Evolutionary conservation across 2,888 invertebrate genomes (phyloP), one percentile per base, ranked within the genome.

Genomic region (Abscondita cerata): DNA sequence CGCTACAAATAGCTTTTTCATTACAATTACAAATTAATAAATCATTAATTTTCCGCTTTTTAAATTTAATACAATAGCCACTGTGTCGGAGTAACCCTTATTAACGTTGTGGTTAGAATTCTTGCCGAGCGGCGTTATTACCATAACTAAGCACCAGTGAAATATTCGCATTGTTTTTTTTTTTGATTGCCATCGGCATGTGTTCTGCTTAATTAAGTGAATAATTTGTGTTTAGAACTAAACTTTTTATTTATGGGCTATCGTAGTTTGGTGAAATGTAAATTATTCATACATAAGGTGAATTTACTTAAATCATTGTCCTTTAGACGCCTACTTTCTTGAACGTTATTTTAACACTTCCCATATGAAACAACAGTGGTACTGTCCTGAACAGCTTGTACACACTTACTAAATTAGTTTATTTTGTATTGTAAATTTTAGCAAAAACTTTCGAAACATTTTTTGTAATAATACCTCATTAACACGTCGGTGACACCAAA

Each of bases 141-240:
- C 72, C 77, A 77, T 77, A 77, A 74, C 75, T 75, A 77, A 77
- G 76, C 74, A 76, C 77, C 74, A 76, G 76, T 77, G 76, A 77
- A 77, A 77, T 76, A 76, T 76, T 73, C 73, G 73, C 76, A 77
- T 77, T 77, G 77, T 44, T 77, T 76, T 70, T 25, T 4, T 25
- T 72, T 65, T 54, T 58, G 76, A 76, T 76, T 73, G 71, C 65
- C 67, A 76, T 76, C 76, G 73, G 16, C 31, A 70, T 70, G 70
- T 66, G 65, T 65, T 68, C 70, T 75, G 76, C 70, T 72, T 76
- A 76, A 76, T 76, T 76, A 76, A 76, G 75, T 73, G 70, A 72
- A 72, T 76, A 76, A 76, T 75, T 74, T 74, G 72, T 74, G 69
- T 75, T 71, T 73, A 73, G 66, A 67, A 63, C 70, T 16, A 15